Conservation (phyloP, 2,797 vertebrate species). For the Halcyon badia region DNA sequence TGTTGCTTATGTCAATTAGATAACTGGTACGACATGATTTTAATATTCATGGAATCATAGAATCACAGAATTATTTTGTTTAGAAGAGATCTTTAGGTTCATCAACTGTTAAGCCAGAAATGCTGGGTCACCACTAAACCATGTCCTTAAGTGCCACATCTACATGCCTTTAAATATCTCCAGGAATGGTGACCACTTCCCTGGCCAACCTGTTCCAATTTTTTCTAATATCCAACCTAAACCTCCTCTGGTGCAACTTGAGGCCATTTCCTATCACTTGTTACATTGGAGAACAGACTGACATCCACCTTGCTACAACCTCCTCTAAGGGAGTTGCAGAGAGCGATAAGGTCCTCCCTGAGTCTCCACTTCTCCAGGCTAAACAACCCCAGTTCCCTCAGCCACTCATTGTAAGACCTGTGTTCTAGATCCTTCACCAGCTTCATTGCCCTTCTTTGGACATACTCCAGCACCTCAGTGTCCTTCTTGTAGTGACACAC, state of each 20-base stretch:
- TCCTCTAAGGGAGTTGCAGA: neutral
- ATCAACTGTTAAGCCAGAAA: neutral
- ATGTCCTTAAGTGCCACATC: neutral
- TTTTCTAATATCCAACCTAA: neutral
- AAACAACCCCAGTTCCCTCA: neutral
- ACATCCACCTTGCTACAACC: neutral
- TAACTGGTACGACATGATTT: constrained; percentile 41
- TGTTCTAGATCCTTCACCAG: no score
- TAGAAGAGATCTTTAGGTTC: neutral
- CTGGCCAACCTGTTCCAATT: neutral
- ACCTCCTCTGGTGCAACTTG: neutral
- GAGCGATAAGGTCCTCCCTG: neutral
- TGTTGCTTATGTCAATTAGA: constrained; percentile 36
- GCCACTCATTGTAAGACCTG: no score
- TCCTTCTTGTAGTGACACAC: no score
- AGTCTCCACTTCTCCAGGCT: neutral
- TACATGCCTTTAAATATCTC: neutral
- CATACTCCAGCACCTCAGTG: no score
- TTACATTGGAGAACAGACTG: neutral
- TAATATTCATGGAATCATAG: neutral
- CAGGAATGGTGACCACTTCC: neutral
- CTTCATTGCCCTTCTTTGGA: no score
- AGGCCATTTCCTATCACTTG: neutral
- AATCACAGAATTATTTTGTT: neutral
- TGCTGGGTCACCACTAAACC: neutral